Evolutionary conservation across 2,113 vertebrate genomes (phyloP), one percentile per base, ranked within the genome.

Genomic region (Stigmatopora argus): DNA sequence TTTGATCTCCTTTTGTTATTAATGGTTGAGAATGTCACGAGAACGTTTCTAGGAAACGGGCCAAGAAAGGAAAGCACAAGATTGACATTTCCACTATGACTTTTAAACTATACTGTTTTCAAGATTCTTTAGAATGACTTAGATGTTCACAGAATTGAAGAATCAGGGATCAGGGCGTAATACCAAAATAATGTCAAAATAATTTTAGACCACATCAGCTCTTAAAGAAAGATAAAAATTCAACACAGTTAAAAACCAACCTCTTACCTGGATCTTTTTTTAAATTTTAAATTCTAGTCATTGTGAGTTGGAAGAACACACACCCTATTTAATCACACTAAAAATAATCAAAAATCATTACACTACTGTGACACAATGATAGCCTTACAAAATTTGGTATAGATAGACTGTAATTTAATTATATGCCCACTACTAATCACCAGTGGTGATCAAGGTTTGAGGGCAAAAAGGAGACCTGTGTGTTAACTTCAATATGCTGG

Each of bases 401-500:
- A 31, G 38, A 41, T 31, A 31, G 38, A 41, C 38, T 8, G 38
- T 41, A 41, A 41, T 41, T 41, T 7, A 41, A 56, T 8, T 34
- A 8, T 52, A n/a, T 56, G 46, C 51, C 60, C 41, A 66, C 75
- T 66, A 74, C 62, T 55, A 66, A 67, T 80, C 66, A 72, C 71
- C 69, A 64, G 2, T 7, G 63, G 73, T 80, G 79, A 77, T 74
- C 69, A 69, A 78, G 67, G 26, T 35, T 31, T 49, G 35, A 48
- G 55, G 31, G 46, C 21, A 66, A 34, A 56, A 55, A 58, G 60
- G 5, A 58, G 57, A 62, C 47, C 67, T 62, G 66, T 4, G 67
- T 34, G 19, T 31, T 58, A 70, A 41, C 46, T 57, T 71, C 62
- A 68, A 69, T 69, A 79, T 56, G 47, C 65, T 71, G 65, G 74